A percentile compares a stretch with the other conserved stretches of the same genome.
Evolutionary conservation across 2,888 invertebrate species (phyloP).

Genomic region (Trileptium ribeirensis): DNA sequence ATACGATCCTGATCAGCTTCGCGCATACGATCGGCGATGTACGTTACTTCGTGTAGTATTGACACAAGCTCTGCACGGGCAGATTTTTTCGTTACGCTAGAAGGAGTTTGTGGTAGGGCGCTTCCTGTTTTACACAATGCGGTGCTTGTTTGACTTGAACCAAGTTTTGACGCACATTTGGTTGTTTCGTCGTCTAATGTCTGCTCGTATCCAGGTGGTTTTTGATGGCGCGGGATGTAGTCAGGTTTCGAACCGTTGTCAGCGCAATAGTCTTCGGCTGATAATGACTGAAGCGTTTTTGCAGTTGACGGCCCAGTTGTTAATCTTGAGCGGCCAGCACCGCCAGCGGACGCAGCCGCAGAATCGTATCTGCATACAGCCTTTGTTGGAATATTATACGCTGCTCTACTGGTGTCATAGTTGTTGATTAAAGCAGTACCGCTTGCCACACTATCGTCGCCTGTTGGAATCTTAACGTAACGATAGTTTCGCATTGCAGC

Average conservation of each 20-base stretch:
- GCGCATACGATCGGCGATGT: slow-evolving; percentile 11
- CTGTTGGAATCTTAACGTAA: not conserved
- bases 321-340: not conserved
- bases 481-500: not conserved
- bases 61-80: not conserved
- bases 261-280: too few species aligned
- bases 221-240: not conserved
- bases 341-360: not conserved
- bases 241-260: not conserved
- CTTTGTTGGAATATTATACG: too few species aligned
- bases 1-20: not conserved
- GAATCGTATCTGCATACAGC: too few species aligned
- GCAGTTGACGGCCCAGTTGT: not conserved
- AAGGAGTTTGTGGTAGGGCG: not conserved
- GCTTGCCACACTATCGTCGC: not conserved
- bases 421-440: too few species aligned
- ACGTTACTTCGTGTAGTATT: slow-evolving; percentile 11
- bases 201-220: not conserved
- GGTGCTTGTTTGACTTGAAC: too few species aligned
- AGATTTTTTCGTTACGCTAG: not conserved
- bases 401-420: too few species aligned
- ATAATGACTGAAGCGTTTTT: not conserved
- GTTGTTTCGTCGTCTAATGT: not conserved
- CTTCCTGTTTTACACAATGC: too few species aligned
- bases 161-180: too few species aligned